Evolutionary conservation across 2,113 vertebrate species (phyloP), one percentile per base, ranked within the genome.

Genomic region (Recurvirostra avosetta): DNA sequence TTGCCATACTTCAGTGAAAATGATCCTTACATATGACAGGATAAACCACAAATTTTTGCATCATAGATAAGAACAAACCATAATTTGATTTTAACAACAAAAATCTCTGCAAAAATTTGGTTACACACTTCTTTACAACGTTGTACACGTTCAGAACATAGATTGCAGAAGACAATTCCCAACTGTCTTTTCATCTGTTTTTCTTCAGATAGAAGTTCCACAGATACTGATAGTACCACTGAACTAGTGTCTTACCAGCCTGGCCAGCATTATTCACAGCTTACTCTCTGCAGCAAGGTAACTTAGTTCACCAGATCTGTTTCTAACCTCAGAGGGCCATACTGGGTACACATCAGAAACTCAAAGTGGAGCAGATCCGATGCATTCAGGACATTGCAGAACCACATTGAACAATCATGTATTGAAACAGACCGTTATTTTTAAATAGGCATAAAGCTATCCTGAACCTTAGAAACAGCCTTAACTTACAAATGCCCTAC

Each of bases 11-110:
- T 86, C 34, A 25, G 12, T 73, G 72, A 68, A 88, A 95, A 76
- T 15, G 6, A 36, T 30, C 22, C 4, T n/a, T 52, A 58, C 0
- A 0, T 43, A 40, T 30, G 11, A 22, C 71, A 63, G 50, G 29
- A 59, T 55, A 95, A 90, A 53, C 11, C 41, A 45, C 41, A 82
- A 23, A 2, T 22, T 58, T 87, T 56, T 66, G 8, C 13, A 82
- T 63, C 32, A 50, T 9, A 75, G 66, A 34, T 32, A 75, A 50
- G 47, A 82, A 71, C 3, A 85, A 95, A 17, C 32, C 21, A 38
- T 26, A 72, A 75, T n/a, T 14, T 38, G 41, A 63, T 62, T 74
- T 78, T 62, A n/a, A 41, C 30, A 71, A 19, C 12, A 82, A 88
- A 81, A 82, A 15, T 52, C 11, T 75, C 52, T 81, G 29, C 15